Percentiles rank a stretch among this genome's conserved stretches.
Evolutionary conservation across 2,797 vertebrate genomes (phyloP).

Genomic region (Ptychadena robeensis): DNA sequence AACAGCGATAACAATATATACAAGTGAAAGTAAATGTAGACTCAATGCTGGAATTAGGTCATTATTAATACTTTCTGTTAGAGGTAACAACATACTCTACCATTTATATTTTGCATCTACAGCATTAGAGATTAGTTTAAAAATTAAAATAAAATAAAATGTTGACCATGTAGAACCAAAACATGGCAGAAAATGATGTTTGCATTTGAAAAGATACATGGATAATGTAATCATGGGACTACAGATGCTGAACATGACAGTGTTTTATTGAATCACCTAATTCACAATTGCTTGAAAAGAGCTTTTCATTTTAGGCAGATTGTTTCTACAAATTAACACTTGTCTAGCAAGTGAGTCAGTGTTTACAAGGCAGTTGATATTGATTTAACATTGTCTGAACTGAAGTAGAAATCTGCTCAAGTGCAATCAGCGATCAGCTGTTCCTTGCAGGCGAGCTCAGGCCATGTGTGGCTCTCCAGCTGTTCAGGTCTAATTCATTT

Average conservation of each 20-base stretch:
- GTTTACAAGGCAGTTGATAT: slow-evolving; percentile 8
- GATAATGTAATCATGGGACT: neutral
- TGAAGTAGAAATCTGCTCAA: slow-evolving; percentile 15
- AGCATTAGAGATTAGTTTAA: too few species aligned
- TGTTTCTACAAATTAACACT: slow-evolving; percentile 8
- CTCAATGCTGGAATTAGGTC: too few species aligned
- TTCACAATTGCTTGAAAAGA: slow-evolving; percentile 6
- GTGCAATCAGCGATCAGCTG: neutral
- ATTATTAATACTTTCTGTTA: too few species aligned
- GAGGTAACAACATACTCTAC: too few species aligned
- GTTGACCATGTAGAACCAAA: neutral
- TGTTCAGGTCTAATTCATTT: neutral
- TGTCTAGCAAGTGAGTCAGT: neutral
- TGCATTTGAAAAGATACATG: neutral
- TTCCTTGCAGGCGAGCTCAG: neutral
- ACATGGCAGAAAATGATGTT: neutral
- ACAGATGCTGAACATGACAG: slow-evolving; percentile 1
- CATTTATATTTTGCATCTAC: too few species aligned
- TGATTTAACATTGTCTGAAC: slow-evolving; percentile 7
- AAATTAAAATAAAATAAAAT: neutral
- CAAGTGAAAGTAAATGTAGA: too few species aligned
- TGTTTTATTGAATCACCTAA: neutral
- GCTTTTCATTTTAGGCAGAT: neutral
- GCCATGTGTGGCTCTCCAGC: neutral
- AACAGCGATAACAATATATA: too few species aligned